Conservation (phyloP, 2,888 invertebrate genomes). For the Brachylomia viminalis region DNA sequence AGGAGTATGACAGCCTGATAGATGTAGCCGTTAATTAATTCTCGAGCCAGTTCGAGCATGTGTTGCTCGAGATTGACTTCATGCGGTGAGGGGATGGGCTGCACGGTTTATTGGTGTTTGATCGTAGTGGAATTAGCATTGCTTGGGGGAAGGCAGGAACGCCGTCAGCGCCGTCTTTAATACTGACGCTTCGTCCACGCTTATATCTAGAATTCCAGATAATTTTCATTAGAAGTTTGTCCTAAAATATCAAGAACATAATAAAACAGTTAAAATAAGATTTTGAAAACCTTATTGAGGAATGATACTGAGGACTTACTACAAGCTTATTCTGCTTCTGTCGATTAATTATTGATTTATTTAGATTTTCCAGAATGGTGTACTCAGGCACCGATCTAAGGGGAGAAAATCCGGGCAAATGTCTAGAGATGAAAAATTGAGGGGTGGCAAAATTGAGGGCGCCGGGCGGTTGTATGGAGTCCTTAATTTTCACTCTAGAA, state of each 20-base stretch:
- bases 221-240: not conserved
- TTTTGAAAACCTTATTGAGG: not conserved
- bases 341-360: not conserved
- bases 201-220: not conserved
- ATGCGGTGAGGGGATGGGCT: conserved; percentile 23
- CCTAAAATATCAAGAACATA: not conserved
- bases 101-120: conserved; percentile 33
- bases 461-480: too few relatives aligned
- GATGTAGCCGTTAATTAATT: conserved; percentile 70
- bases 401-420: too few relatives aligned
- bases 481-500: too few relatives aligned
- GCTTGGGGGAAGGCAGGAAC: not conserved
- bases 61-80: conserved; percentile 52
- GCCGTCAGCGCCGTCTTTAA: not conserved
- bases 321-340: not conserved
- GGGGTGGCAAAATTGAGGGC: too few relatives aligned
- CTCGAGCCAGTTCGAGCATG: conserved; percentile 30
- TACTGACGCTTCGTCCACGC: not conserved
- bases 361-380: not conserved
- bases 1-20: conserved; percentile 60
- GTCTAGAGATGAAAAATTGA: too few relatives aligned
- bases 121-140: not conserved
- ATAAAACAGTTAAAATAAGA: not conserved
- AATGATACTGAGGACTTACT: too few relatives aligned
- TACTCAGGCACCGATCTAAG: too few relatives aligned